Base-by-base conservation (phyloP, 2,113 vertebrate genomes). In the Zosterops hypoxanthus region DNA sequence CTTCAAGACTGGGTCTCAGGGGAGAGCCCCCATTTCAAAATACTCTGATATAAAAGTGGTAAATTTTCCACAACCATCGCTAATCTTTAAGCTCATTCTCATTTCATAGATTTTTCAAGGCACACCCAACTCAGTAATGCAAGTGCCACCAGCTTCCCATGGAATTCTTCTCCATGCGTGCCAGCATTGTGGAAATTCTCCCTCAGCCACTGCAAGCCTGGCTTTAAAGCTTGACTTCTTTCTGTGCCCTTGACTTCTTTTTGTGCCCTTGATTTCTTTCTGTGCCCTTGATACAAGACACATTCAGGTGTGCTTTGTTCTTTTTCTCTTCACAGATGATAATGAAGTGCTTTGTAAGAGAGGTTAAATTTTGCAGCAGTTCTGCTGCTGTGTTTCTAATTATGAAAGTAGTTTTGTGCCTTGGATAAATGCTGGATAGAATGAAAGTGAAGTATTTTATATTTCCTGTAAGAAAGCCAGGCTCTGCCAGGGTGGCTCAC, bases 371-470 rank as follows among this genome's bases (percentile, higher is more conserved):
- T 87, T 91, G 63, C 59, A 90, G 85, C 33, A 28, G 20, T 71
- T 78, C 56, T 94, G 68, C 56, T 86, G 29, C 87, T 76, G 44
- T 53, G 60, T 94, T 94, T 94, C 65, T 85, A 91, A 71, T 63
- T 57, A 60, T 18, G 12, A 78, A 66, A 73, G 53, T 28, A 2
- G 2, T 41, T 78, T 68, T 70, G 11, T 78, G 76, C 60, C 60
- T 70, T 81, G 69, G 64, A 29, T 39, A 73, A 75, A 66, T 24
- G 47, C 46, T 86, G 79, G 46, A 42, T 23, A 41, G 50, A 90
- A 84, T 64, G 9, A 64, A 59, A 85, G 15, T 34, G 24, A 64
- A 41, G 36, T 66, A 85, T 76, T 90, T 87, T 53, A 77, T 50
- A 66, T 13, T 77, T 80, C 52, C 61, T 93, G 49, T 79, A 91